phyloP scores from a whole-genome alignment of 2,888 invertebrate genomes.

The Limenitis camilla region DNA sequence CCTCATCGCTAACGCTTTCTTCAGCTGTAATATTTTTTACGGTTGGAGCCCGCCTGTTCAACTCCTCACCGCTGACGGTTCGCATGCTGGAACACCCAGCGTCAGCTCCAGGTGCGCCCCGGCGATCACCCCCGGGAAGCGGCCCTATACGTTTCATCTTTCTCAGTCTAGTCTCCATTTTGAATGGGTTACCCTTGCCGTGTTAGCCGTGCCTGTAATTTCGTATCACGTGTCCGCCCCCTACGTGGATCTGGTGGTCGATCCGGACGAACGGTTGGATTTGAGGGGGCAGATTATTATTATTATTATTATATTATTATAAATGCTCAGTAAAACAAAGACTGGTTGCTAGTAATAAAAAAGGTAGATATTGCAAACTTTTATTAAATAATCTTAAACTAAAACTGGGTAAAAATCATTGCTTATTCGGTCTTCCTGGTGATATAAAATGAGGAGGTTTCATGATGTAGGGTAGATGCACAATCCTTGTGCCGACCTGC shows the following conservation, averaged over 20 bases:
- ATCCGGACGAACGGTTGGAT: neutral
- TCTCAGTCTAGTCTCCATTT: neutral
- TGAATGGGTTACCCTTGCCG: neutral
- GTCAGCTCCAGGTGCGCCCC: too few species aligned
- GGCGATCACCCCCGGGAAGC: too few species aligned
- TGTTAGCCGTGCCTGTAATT: neutral
- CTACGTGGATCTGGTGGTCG: conserved; percentile 1
- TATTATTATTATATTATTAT: too few species aligned
- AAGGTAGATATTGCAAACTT: too few species aligned
- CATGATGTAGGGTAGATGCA: conserved; percentile 10
- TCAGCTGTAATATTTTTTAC: too few species aligned
- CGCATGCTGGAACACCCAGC: too few species aligned
- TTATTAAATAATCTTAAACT: neutral
- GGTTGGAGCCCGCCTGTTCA: too few species aligned
- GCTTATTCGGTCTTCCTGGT: conserved; percentile 13
- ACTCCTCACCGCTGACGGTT: too few species aligned
- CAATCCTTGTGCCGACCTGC: neutral
- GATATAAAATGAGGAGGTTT: conserved; percentile 23
- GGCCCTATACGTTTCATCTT: neutral
- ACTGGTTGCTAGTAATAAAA: too few species aligned
- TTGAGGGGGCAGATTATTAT: neutral
- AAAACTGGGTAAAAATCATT: conserved; percentile 5
- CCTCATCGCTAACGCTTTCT: too few species aligned
- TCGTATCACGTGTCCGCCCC: neutral
- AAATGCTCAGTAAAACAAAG: too few species aligned